Conservation (phyloP, 2,888 invertebrate genomes). For the Eupithecia tripunctaria region DNA sequence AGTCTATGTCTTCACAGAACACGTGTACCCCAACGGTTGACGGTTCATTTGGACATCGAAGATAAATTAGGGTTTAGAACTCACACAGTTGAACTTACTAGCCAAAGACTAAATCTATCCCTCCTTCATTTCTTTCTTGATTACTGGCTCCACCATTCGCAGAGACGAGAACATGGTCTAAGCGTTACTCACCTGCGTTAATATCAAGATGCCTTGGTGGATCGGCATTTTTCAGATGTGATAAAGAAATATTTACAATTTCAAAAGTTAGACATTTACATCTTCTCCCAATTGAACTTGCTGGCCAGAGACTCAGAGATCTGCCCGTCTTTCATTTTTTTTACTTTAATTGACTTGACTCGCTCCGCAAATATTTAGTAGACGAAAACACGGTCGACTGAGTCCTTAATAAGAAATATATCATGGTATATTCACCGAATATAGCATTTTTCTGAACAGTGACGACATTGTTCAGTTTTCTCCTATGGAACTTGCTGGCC, state of each 20-base stretch:
- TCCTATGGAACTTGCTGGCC: no score
- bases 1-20: no score
- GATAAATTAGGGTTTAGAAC: no score
- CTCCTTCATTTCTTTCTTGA: constrained; percentile 44
- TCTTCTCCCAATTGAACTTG: constrained; percentile 39
- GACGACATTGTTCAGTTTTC: no score
- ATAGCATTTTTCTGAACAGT: no score
- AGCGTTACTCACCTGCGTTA: no score
- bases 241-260: no score
- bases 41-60: no score
- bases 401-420: no score
- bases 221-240: not conserved
- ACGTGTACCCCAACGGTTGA: no score
- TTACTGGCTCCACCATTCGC: constrained; percentile 66
- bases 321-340: constrained; percentile 73
- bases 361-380: constrained; percentile 68
- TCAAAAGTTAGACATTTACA: constrained; percentile 56
- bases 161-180: constrained; percentile 68
- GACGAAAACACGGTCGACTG: constrained; percentile 70
- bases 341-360: constrained; percentile 72
- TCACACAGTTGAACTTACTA: constrained; percentile 71
- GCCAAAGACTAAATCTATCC: constrained; percentile 71
- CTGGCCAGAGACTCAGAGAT: constrained; percentile 57
- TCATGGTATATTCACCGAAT: no score
- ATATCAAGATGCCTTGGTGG: no score